Percentiles rank a stretch among this genome's conserved stretches.
These are phyloP conservation scores for Antechinus stuartii DNA, from an alignment of 2,113 vertebrate genomes.

Conservation along the genomic window DNA sequence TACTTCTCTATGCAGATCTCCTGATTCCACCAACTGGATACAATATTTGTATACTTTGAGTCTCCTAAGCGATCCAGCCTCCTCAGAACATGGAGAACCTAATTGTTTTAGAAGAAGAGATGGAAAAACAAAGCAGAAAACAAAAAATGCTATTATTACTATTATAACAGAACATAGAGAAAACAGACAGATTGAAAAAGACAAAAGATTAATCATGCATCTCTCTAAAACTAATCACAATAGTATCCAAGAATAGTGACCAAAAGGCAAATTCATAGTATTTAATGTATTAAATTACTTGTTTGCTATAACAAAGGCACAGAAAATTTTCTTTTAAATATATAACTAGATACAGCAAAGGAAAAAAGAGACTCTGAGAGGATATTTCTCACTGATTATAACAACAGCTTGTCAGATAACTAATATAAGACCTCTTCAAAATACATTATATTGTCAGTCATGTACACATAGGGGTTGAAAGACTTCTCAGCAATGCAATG, in stretches of 20 bases:
- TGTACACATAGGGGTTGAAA: background rate
- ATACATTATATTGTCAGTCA: background rate
- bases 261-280: constrained; percentile 8
- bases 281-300: background rate
- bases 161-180: background rate
- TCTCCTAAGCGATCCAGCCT: constrained; percentile 87
- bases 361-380: background rate
- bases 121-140: background rate
- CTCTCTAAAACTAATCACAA: background rate
- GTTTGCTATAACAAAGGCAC: background rate
- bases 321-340: background rate
- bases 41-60: constrained; percentile 91
- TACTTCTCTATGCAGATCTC: constrained; percentile 91
- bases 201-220: background rate
- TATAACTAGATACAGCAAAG: background rate
- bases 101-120: background rate
- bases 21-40: constrained; percentile 92
- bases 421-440: constrained; percentile 27
- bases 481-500: background rate
- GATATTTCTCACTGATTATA: background rate
- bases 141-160: background rate
- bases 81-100: constrained; percentile 91
- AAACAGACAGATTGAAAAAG: background rate
- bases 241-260: background rate
- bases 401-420: constrained; percentile 21